phyloP scores from a whole-genome alignment of 2,888 invertebrate species.

The Zootermopsis nevadensis region DNA sequence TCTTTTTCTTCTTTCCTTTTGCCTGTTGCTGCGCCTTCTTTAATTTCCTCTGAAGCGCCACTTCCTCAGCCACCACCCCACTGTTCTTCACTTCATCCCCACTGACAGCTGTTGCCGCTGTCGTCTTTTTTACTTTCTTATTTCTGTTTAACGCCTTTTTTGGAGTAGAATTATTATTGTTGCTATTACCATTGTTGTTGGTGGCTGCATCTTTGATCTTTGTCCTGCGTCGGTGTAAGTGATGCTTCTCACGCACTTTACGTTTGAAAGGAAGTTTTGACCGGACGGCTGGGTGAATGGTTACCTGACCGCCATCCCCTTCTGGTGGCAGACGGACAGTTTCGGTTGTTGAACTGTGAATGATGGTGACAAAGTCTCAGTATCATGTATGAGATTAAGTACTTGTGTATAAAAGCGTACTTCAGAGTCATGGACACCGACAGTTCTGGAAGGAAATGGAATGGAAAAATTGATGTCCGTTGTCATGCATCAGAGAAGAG shows the following conservation, averaged over 20 bases:
- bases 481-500: conserved; percentile 67
- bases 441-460: conserved; percentile 44
- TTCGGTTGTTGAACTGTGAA: conserved; percentile 90
- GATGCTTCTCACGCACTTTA: conserved; percentile 70
- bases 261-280: conserved; percentile 89
- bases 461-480: conserved; percentile 42
- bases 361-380: conserved; percentile 87
- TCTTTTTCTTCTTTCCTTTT: conserved; percentile 63
- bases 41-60: conserved; percentile 66
- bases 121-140: conserved; percentile 58
- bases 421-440: not conserved
- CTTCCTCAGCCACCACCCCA: conserved; percentile 62
- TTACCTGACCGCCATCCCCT: conserved; percentile 70
- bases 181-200: conserved; percentile 63
- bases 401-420: conserved; percentile 18
- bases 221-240: conserved; percentile 46
- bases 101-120: conserved; percentile 55
- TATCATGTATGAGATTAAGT: not conserved
- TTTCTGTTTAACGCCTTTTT: conserved; percentile 58
- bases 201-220: conserved; percentile 60
- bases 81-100: conserved; percentile 20
- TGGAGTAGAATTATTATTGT: conserved; percentile 53
- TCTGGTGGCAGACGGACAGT: conserved; percentile 82
- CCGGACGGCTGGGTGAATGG: conserved; percentile 86
- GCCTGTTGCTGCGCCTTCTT: conserved; percentile 41